phyloP scores from a whole-genome alignment of 2,113 vertebrate genomes.

The Bos javanicus region DNA sequence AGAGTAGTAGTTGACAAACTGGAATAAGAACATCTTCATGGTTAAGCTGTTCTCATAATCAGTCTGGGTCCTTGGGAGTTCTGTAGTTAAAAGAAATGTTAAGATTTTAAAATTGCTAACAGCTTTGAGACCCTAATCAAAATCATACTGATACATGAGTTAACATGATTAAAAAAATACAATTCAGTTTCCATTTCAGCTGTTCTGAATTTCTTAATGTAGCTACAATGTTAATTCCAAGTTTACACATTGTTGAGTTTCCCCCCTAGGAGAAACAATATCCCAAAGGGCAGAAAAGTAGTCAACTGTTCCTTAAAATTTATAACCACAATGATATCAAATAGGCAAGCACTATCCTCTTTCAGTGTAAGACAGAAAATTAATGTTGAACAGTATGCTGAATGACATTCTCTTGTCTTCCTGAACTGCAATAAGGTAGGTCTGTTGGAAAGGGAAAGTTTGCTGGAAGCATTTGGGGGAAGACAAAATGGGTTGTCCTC shows the following conservation, averaged over 20 bases:
- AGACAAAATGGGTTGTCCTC: neutral
- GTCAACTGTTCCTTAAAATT: constrained; percentile 9
- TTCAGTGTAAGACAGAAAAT: neutral
- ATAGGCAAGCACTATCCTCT: neutral
- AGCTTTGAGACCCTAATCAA: constrained; percentile 37
- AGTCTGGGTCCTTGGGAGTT: constrained; percentile 92
- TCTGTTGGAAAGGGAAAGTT: neutral
- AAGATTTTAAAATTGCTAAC: constrained; percentile 1
- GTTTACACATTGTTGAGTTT: constrained; percentile 47
- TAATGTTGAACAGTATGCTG: neutral
- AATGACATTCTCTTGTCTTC: neutral
- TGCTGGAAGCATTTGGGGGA: neutral
- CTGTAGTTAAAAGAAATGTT: constrained; percentile 73
- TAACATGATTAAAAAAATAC: constrained; percentile 45
- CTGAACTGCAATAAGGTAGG: neutral
- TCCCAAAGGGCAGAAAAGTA: neutral
- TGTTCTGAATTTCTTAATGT: constrained; percentile 40
- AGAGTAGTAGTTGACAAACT: constrained; percentile 97
- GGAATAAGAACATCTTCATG: constrained; percentile 97
- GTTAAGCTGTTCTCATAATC: constrained; percentile 97
- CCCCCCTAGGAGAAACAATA: neutral
- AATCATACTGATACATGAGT: neutral
- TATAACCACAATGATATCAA: neutral
- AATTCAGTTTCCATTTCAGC: constrained; percentile 61
- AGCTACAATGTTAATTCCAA: constrained; percentile 66